Evolutionary conservation across 2,888 invertebrate genomes (phyloP).

Genomic region (Polylopha cassiicola): DNA sequence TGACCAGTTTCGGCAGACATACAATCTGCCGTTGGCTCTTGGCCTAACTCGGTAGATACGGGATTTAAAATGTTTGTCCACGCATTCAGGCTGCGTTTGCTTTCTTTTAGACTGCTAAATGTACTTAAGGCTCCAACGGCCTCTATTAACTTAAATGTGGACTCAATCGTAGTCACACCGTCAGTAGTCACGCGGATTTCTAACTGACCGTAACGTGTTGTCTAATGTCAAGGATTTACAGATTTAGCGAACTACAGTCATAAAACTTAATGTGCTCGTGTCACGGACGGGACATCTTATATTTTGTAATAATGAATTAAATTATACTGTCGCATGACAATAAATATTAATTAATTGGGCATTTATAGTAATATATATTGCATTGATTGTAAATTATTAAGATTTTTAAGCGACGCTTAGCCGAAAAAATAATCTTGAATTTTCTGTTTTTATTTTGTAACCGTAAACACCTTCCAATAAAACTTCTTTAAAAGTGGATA

Average conservation of each 20-base stretch:
- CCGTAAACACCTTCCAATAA: no score
- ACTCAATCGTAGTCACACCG: constrained; percentile 26
- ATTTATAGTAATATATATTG: constrained; percentile 10
- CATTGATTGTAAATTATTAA: no score
- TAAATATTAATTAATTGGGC: constrained; percentile 20
- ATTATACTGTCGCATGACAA: constrained; percentile 16
- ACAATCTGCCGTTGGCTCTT: constrained; percentile 4
- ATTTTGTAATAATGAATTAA: constrained; percentile 21
- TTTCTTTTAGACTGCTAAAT: constrained; percentile 38
- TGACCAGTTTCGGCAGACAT: constrained; percentile 16
- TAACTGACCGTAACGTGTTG: constrained; percentile 14
- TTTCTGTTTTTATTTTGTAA: no score
- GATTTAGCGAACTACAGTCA: constrained; percentile 16
- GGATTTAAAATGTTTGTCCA: constrained; percentile 36
- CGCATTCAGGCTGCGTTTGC: constrained; percentile 35
- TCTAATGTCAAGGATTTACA: constrained; percentile 19
- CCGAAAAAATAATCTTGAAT: no score
- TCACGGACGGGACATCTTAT: constrained; percentile 14
- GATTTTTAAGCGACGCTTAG: no score
- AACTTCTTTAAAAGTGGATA: no score
- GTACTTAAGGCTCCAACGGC: constrained; percentile 29
- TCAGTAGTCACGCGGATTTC: constrained; percentile 2
- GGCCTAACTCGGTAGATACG: constrained; percentile 5
- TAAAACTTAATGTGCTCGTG: constrained; percentile 20
- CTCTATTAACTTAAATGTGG: constrained; percentile 23